These are phyloP conservation scores for Meta bourneti DNA, from an alignment of 2,888 invertebrate species.

Conservation along the genomic window DNA sequence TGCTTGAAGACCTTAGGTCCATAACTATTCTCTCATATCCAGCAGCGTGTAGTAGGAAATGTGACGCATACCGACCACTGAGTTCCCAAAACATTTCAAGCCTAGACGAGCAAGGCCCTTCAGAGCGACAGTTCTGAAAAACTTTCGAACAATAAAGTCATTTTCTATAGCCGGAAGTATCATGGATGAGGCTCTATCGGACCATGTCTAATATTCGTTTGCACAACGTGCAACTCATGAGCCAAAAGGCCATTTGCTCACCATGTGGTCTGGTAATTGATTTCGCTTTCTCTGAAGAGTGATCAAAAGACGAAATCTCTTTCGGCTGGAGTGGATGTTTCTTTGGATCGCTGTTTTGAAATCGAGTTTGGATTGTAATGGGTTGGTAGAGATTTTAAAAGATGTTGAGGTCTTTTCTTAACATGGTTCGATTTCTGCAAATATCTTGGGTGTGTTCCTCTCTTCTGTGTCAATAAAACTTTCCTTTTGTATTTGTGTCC, in stretches of 20 bases:
- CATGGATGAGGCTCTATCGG: slow-evolving; percentile 26
- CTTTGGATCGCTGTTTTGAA: neutral
- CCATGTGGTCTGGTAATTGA: slow-evolving; percentile 49
- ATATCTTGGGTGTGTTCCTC: too few species aligned
- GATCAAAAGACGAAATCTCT: slow-evolving; percentile 9
- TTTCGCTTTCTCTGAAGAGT: slow-evolving; percentile 31
- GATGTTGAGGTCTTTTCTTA: too few species aligned
- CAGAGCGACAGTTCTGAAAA: neutral
- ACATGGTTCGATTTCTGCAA: too few species aligned
- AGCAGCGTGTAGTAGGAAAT: neutral
- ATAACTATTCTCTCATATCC: neutral
- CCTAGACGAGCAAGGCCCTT: neutral
- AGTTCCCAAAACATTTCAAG: neutral
- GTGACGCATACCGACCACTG: neutral
- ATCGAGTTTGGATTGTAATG: neutral
- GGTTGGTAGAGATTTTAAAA: too few species aligned
- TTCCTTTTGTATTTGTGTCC: too few species aligned
- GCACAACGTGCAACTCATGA: slow-evolving; percentile 16
- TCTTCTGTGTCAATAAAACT: too few species aligned
- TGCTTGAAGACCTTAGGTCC: neutral
- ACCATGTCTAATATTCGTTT: slow-evolving; percentile 62
- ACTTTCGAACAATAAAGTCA: neutral
- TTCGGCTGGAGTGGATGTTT: neutral
- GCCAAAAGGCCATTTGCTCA: neutral
- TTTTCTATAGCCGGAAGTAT: slow-evolving; percentile 29